Percentiles rank a stretch among this genome's conserved stretches.
phyloP scores from a whole-genome alignment of 2,113 vertebrate species.

The Hypanus sabinus region DNA sequence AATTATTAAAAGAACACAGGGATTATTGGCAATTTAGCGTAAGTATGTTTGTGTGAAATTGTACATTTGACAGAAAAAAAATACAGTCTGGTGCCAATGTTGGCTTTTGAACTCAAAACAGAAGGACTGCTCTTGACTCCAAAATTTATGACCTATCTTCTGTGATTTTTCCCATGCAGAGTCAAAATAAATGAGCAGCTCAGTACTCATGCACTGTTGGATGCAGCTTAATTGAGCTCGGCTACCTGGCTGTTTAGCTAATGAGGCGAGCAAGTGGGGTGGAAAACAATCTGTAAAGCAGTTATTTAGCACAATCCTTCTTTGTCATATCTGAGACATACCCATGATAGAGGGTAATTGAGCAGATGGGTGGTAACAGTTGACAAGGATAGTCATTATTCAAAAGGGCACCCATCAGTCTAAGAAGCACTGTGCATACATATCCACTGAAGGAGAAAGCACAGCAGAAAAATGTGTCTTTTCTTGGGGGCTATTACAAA shows the following conservation, averaged over 20 bases:
- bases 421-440: background rate
- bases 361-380: background rate
- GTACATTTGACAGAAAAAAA: background rate
- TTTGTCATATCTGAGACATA: background rate
- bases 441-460: background rate
- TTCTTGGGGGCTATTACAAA: background rate
- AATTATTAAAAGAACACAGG: too few species aligned
- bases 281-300: background rate
- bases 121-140: background rate
- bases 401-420: background rate
- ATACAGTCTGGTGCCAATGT: background rate
- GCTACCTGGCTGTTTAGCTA: background rate
- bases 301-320: background rate
- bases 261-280: background rate
- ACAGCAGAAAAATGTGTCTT: background rate
- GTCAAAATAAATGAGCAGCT: background rate
- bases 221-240: conserved; percentile 4
- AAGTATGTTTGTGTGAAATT: background rate
- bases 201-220: background rate
- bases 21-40: background rate
- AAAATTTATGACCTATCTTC: background rate
- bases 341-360: background rate
- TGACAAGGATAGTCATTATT: background rate
- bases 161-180: background rate
- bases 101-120: background rate